Conservation (phyloP, 2,797 vertebrate genomes). For the Labeo calbasu region DNA sequence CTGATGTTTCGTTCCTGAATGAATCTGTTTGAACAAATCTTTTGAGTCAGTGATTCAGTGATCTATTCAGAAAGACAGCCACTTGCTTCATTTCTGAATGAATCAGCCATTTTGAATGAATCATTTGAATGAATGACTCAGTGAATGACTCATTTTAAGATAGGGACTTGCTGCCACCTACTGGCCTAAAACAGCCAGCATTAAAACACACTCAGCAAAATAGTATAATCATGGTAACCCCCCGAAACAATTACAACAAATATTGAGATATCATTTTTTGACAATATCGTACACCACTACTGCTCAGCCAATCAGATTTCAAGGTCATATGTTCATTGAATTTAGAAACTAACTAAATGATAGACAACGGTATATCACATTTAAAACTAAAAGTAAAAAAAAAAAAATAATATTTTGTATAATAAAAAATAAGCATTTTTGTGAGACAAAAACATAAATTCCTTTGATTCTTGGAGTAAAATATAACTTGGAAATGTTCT, state of each 20-base stretch:
- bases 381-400: background rate
- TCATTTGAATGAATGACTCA: too few relatives aligned
- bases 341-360: background rate
- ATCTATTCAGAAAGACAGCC: background rate
- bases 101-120: background rate
- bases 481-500: background rate
- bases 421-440: background rate
- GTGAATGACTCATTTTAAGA: background rate
- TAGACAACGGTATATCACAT: background rate
- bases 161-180: background rate
- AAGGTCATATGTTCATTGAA: background rate
- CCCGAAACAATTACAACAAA: too few relatives aligned
- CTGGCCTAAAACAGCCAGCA: too few relatives aligned
- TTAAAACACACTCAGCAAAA: too few relatives aligned
- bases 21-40: background rate
- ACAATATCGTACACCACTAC: background rate
- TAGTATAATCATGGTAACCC: background rate
- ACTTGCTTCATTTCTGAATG: background rate
- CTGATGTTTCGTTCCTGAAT: background rate
- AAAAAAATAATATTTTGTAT: too few relatives aligned
- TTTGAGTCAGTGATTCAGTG: background rate
- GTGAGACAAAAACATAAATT: background rate
- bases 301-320: background rate
- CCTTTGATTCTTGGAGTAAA: background rate
- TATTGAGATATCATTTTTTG: background rate